Base-by-base conservation (phyloP, 2,888 invertebrate genomes). In the Ametastegia equiseti region DNA sequence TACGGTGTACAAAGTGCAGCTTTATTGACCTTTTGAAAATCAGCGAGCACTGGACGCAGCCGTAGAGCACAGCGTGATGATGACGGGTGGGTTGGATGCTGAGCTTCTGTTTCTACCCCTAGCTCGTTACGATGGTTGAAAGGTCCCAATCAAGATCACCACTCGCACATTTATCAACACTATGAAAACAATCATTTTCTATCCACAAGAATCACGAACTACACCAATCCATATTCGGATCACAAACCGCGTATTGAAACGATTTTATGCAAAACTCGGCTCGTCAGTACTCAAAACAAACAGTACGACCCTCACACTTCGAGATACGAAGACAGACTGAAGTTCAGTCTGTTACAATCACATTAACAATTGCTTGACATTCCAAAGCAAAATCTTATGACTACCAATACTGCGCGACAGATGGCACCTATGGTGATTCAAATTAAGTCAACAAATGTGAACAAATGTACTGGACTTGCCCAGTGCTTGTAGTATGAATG, bases 131-230 rank as follows among this genome's bases (percentile, higher is more conserved):
- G 23, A 42, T 60, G n/a, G 42, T 57, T 84, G 86, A 87, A 87
- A 83, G 84, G 85, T 82, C 84, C 85, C 84, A 88, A 88, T 88
- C 86, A 88, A 83, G 85, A 85, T 85, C 84, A 83, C 80, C 82
- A 81, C 81, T 75, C 78, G 81, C 82, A 63, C 69, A 78, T 80
- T 60, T 27, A 54, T 71, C 30, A 45, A 27, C 27, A 71, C 45
- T 71, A 27, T 47, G 1, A n/a, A 65, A 65, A 45, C 33, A 75
- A 71, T 23, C 36, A 50, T 30, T 33, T 75, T 33, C 27, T 3
- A 36, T 13, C 33, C 54, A 75, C 19, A 23, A 54, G 54, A 75
- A 75, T 75, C 50, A 13, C n/a, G 6, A 30, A 54, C 27, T 54
- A 36, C 54, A 19, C 30, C 11, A 36, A 33, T 19, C 23, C 36